Percentiles rank a stretch among this genome's conserved stretches.
phyloP scores from a whole-genome alignment of 2,113 vertebrate genomes.

The Salvator merianae region DNA sequence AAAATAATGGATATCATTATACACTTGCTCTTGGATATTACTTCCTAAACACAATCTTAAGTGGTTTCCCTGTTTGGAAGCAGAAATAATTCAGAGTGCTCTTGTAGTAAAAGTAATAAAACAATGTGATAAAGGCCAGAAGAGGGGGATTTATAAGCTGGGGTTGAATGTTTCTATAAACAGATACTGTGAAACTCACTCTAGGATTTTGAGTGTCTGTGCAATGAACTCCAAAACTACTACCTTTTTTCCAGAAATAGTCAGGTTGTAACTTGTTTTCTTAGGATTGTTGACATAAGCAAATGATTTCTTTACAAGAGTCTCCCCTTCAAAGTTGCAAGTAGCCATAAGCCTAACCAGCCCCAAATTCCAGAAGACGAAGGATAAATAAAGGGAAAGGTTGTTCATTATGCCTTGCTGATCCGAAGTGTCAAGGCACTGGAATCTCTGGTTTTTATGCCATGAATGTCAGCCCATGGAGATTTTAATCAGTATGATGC shows the following conservation, averaged over 20 bases:
- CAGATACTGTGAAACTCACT: too few relatives aligned
- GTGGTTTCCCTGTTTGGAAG: neutral
- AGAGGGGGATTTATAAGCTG: neutral
- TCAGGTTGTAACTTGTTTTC: conserved; percentile 34
- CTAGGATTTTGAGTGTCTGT: neutral
- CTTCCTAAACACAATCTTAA: neutral
- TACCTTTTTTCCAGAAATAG: conserved; percentile 10
- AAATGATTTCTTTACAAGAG: neutral
- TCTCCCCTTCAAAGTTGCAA: neutral
- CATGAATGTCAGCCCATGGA: neutral
- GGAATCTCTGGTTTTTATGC: neutral
- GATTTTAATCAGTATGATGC: neutral
- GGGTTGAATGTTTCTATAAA: neutral
- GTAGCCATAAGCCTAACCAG: neutral
- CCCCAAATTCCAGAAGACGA: neutral
- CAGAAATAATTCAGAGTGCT: neutral
- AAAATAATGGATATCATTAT: neutral
- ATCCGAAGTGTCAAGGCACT: neutral
- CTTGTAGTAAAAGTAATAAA: neutral
- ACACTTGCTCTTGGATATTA: neutral
- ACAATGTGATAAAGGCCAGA: neutral
- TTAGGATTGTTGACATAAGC: conserved; percentile 5
- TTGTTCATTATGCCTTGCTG: neutral
- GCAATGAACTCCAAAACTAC: conserved; percentile 1
- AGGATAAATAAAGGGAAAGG: neutral